Evolutionary conservation across 2,797 vertebrate species (phyloP).

Genomic region (Eulemur albifrons): DNA sequence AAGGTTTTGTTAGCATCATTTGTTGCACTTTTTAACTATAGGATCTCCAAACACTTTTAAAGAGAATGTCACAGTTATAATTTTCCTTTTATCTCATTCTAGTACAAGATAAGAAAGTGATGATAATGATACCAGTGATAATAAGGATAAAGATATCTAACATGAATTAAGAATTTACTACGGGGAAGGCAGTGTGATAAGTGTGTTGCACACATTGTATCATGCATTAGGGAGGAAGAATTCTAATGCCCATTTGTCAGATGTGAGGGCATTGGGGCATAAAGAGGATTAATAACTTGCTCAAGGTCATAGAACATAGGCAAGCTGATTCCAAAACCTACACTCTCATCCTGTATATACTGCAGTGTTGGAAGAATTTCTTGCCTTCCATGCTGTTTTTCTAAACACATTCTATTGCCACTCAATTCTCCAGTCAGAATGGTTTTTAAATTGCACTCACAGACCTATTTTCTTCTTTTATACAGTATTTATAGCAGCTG

Average conservation of each 20-base stretch:
- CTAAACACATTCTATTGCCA: conserved; percentile 44
- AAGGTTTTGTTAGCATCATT: background rate
- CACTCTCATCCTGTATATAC: background rate
- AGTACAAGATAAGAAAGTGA: background rate
- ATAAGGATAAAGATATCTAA: background rate
- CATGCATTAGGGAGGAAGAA: background rate
- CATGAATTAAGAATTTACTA: background rate
- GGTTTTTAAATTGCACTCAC: conserved; percentile 47
- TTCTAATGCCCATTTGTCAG: background rate
- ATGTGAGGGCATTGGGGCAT: background rate
- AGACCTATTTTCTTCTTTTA: conserved; percentile 60
- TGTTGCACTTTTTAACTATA: conserved; percentile 24
- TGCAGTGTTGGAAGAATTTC: conserved; percentile 34
- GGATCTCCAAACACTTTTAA: background rate
- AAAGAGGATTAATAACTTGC: conserved; percentile 4
- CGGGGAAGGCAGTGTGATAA: background rate
- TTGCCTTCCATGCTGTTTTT: conserved; percentile 22
- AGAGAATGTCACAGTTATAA: background rate
- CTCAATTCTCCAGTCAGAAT: conserved; percentile 53
- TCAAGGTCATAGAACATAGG: background rate
- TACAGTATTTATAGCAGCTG: conserved; percentile 50
- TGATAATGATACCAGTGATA: background rate
- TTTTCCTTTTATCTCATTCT: background rate
- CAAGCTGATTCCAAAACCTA: conserved; percentile 2
- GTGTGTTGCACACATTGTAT: background rate